These are phyloP conservation scores for Pedetes capensis DNA, from an alignment of 2,113 vertebrate species.

Conservation along the genomic window DNA sequence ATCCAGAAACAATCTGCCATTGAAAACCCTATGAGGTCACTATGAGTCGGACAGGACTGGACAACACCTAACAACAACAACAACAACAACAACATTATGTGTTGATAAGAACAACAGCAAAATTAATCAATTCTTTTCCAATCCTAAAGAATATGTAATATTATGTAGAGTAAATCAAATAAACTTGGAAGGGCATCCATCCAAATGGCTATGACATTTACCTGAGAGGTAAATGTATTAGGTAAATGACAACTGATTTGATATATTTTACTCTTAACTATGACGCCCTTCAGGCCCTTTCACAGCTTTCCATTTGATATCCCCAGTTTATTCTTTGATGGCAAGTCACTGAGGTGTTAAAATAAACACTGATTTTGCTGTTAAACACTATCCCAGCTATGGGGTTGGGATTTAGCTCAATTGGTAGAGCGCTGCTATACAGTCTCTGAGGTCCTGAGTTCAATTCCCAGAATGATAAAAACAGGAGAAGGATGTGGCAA, in stretches of 20 bases:
- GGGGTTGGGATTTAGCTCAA: no score
- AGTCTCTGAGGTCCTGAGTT: no score
- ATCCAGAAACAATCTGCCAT: no score
- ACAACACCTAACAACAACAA: no score
- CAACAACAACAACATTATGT: no score
- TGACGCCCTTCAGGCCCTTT: neutral
- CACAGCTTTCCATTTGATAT: neutral
- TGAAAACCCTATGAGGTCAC: no score
- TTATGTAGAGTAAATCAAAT: neutral
- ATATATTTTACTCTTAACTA: neutral
- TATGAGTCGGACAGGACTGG: no score
- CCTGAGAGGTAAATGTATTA: neutral
- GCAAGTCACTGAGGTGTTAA: neutral
- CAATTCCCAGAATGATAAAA: no score
- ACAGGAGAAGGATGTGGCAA: no score
- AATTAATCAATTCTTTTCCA: neutral
- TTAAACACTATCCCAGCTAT: no score
- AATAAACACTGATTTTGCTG: neutral
- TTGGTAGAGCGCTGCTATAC: no score
- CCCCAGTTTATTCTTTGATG: neutral
- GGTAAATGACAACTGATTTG: neutral
- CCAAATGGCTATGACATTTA: fast-evolving
- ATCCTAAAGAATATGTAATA: neutral
- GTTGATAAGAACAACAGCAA: neutral
- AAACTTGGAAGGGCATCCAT: fast-evolving